A percentile compares a stretch with the other conserved stretches of the same genome.
These are phyloP conservation scores for Prolemur simus DNA, from an alignment of 2,113 vertebrate species.

Conservation along the genomic window DNA sequence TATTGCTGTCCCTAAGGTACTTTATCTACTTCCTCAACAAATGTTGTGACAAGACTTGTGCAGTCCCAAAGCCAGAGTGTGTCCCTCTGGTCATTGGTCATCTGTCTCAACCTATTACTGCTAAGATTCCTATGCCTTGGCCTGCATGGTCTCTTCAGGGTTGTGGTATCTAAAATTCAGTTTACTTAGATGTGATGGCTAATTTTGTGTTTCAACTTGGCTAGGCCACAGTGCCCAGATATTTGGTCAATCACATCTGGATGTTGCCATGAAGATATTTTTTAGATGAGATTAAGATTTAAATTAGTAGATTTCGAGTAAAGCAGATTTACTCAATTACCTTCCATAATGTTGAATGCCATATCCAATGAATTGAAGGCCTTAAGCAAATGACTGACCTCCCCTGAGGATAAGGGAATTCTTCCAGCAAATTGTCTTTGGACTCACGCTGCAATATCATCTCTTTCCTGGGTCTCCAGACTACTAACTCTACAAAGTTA, in stretches of 20 bases:
- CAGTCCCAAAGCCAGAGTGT: neutral
- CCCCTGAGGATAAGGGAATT: neutral
- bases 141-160: neutral
- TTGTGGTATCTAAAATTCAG: neutral
- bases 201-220: neutral
- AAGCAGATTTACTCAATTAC: neutral
- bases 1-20: neutral
- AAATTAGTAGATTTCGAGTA: neutral
- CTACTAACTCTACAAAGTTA: neutral
- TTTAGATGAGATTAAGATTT: neutral
- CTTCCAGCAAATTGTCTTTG: neutral
- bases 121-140: neutral
- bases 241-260: neutral
- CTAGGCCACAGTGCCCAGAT: neutral
- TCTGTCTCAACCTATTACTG: neutral
- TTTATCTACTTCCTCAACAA: neutral
- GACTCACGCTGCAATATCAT: neutral
- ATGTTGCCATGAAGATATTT: neutral
- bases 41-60: neutral
- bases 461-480: neutral
- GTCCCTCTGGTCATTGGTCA: neutral
- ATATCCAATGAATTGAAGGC: neutral
- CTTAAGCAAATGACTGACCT: neutral
- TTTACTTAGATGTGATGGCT: neutral
- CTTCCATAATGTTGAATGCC: neutral